A percentile compares a stretch with the other conserved stretches of the same genome.
Conservation (phyloP, 37 sponge, comb jelly and placozoan species). For the Halisarca cf. caerulea region DNA sequence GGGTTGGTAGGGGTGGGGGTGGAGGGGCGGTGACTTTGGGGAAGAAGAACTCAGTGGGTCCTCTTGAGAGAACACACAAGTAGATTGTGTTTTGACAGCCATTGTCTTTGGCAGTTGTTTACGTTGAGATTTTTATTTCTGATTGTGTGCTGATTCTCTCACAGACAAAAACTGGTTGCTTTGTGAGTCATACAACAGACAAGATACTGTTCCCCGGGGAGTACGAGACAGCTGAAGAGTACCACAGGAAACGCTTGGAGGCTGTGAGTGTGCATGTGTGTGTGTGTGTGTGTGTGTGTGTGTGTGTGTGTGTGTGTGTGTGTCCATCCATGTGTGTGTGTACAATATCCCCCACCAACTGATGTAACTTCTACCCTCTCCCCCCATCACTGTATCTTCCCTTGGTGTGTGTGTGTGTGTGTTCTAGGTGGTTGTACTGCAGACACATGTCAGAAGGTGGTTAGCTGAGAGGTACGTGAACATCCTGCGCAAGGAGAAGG, state of each 20-base stretch:
- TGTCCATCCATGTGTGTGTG: no score
- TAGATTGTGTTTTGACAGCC: no score
- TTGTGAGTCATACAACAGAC: conserved; percentile 51
- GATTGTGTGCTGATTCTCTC: not conserved
- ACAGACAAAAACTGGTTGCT: conserved; percentile 82
- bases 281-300: not conserved
- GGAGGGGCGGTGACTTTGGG: no score
- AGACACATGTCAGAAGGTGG: conserved; percentile 85
- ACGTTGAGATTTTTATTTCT: no score
- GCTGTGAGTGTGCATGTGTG: conserved; percentile 35
- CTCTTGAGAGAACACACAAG: no score
- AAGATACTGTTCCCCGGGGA: conserved; percentile 52
- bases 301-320: no score
- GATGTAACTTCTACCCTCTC: not conserved
- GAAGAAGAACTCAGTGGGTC: no score
- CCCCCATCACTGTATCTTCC: no score
- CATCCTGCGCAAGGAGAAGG: conserved; percentile 53
- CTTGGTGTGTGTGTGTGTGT: not conserved
- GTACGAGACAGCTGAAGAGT: conserved; percentile 88
- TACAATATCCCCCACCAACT: no score
- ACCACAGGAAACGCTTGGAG: conserved; percentile 60
- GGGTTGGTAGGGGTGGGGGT: not conserved
- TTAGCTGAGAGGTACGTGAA: conserved; percentile 70
- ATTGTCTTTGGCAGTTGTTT: no score
- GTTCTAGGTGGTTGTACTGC: conserved; percentile 80